Conservation (phyloP, 1,140 invertebrate species). For the Zaprionus vittiger region DNA sequence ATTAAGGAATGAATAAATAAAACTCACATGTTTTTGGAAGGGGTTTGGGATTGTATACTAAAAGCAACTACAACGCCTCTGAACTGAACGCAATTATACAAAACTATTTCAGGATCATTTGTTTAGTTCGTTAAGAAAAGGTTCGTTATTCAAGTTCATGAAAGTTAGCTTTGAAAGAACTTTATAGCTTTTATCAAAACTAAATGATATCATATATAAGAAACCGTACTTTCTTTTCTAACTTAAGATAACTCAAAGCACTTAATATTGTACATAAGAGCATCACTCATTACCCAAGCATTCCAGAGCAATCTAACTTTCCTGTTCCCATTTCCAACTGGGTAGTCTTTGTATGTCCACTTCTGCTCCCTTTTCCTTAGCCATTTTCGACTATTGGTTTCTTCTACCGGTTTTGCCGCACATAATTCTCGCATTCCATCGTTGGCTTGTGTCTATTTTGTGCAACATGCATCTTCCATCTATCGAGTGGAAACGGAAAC, state of each 20-base stretch:
- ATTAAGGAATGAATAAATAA: slow-evolving; percentile 71
- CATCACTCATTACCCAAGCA: neutral
- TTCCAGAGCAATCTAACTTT: neutral
- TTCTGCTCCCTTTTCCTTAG: neutral
- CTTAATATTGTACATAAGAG: neutral
- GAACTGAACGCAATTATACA: too few relatives aligned
- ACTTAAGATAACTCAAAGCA: too few relatives aligned
- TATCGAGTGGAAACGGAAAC: slow-evolving; percentile 49
- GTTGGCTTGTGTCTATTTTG: slow-evolving; percentile 52
- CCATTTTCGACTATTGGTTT: slow-evolving; percentile 43
- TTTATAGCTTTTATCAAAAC: too few relatives aligned
- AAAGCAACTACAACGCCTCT: too few relatives aligned
- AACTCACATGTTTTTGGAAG: neutral
- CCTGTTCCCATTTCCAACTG: neutral
- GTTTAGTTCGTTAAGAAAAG: too few relatives aligned
- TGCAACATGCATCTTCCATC: slow-evolving; percentile 53
- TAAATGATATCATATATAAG: too few relatives aligned
- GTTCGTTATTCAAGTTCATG: too few relatives aligned
- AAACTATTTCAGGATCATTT: too few relatives aligned
- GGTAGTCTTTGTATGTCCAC: neutral
- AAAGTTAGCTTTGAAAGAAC: too few relatives aligned
- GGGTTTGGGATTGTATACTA: neutral
- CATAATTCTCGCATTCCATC: slow-evolving; percentile 24
- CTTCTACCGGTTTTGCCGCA: slow-evolving; percentile 34
- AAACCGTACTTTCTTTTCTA: too few relatives aligned